Percentiles rank a stretch among this genome's conserved stretches.
phyloP scores from a whole-genome alignment of 1,140 invertebrate genomes.

The Lepidurus apus region DNA sequence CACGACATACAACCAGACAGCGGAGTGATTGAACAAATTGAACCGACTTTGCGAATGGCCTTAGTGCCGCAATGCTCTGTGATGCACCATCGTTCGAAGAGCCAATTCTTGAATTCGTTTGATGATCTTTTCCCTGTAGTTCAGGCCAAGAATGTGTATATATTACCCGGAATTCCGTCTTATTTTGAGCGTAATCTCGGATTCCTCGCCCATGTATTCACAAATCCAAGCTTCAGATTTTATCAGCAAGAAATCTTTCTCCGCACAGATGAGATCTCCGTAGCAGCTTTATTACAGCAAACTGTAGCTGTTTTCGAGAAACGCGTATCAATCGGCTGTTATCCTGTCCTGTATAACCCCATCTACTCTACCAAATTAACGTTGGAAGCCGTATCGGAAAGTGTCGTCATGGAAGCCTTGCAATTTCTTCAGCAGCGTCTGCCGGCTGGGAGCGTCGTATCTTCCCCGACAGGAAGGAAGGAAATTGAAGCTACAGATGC shows the following conservation, averaged over 20 bases:
- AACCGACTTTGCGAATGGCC: conserved; percentile 50
- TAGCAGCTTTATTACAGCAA: conserved; percentile 51
- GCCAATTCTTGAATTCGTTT: conserved; percentile 28
- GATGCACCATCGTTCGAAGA: conserved; percentile 36
- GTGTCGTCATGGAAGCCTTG: conserved; percentile 42
- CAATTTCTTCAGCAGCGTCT: conserved; percentile 41
- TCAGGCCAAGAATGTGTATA: conserved; percentile 62
- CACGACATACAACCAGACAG: background rate
- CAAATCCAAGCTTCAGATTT: conserved; percentile 43
- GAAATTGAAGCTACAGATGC: background rate
- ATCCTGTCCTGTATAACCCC: conserved; percentile 55
- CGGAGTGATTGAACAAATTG: conserved; percentile 29
- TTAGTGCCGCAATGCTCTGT: conserved; percentile 45
- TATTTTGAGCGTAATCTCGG: conserved; percentile 58
- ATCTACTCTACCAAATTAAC: conserved; percentile 47
- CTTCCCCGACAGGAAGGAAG: conserved; percentile 19
- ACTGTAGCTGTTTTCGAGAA: conserved; percentile 50
- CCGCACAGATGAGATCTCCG: conserved; percentile 52
- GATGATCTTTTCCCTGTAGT: conserved; percentile 57
- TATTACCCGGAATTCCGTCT: conserved; percentile 71
- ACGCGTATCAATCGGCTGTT: conserved; percentile 60
- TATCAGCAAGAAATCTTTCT: conserved; percentile 50
- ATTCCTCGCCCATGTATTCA: conserved; percentile 41
- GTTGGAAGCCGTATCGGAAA: conserved; percentile 45
- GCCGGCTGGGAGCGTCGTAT: conserved; percentile 37